Percentiles rank a stretch among this genome's conserved stretches.
Conservation (phyloP, 2,888 invertebrate species). For the Drosophila anomalata region DNA sequence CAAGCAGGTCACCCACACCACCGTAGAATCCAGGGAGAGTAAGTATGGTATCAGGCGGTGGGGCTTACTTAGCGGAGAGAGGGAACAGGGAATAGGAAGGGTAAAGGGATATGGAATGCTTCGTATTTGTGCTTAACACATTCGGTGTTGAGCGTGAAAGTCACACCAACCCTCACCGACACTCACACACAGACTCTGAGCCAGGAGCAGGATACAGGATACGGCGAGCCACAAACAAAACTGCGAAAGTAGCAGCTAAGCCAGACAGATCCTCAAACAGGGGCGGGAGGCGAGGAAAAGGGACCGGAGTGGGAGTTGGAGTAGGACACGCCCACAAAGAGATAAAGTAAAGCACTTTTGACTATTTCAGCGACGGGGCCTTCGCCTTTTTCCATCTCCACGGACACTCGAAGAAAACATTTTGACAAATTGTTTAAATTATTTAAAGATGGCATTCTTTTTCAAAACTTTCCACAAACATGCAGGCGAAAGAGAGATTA, state of each 20-base stretch:
- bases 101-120: slow-evolving; percentile 12
- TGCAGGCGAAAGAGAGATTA: too few species aligned
- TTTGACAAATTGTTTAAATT: not conserved
- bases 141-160: slow-evolving; percentile 73
- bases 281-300: not conserved
- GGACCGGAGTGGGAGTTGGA: slow-evolving; percentile 10
- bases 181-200: slow-evolving; percentile 8
- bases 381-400: slow-evolving; percentile 17
- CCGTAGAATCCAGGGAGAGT: slow-evolving; percentile 84
- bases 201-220: slow-evolving; percentile 61
- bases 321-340: slow-evolving; percentile 59
- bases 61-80: slow-evolving; percentile 1
- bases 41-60: slow-evolving; percentile 75
- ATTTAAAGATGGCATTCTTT: not conserved
- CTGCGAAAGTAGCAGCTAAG: slow-evolving; percentile 76
- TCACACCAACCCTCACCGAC: slow-evolving; percentile 56
- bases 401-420: slow-evolving; percentile 14
- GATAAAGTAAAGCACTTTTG: slow-evolving; percentile 78
- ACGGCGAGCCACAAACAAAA: slow-evolving; percentile 74
- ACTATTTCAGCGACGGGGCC: slow-evolving; percentile 73
- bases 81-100: not conserved
- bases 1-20: slow-evolving; percentile 87
- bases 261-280: slow-evolving; percentile 69
- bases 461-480: too few species aligned
- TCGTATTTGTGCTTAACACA: slow-evolving; percentile 69